Evolutionary conservation across 2,797 vertebrate species (phyloP).

Genomic region (Geotrypetes seraphini): DNA sequence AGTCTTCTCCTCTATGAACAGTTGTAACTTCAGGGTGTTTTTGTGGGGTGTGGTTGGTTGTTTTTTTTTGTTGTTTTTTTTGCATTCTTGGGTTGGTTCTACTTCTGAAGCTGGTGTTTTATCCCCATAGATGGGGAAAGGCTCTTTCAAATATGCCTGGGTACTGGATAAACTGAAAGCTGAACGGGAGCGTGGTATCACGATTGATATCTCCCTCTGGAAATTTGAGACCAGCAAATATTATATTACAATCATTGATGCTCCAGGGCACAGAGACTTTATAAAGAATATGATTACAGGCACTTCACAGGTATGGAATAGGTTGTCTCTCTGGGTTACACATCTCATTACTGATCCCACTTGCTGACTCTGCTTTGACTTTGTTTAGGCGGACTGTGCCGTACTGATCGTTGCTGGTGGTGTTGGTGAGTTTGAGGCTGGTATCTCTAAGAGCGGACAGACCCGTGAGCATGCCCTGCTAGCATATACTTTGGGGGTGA

Average conservation of each 20-base stretch:
- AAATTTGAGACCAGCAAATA: constrained; percentile 66
- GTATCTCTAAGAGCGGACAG: constrained; percentile 29
- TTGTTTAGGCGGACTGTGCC: constrained; percentile 11
- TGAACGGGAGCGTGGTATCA: constrained; percentile 67
- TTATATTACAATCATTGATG: constrained; percentile 68
- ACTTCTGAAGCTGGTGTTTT: background rate
- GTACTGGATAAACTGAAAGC: constrained; percentile 71
- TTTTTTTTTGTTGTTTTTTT: no score
- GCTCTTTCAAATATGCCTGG: constrained; percentile 72
- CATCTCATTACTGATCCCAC: background rate
- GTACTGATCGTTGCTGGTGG: constrained; percentile 15
- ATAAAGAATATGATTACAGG: constrained; percentile 81
- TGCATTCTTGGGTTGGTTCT: background rate
- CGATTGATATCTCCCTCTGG: constrained; percentile 70
- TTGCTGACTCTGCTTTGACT: background rate
- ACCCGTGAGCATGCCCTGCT: constrained; percentile 17
- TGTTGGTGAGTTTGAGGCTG: constrained; percentile 18
- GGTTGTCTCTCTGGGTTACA: background rate
- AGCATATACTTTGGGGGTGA: constrained; percentile 18
- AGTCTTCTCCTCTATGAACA: no score
- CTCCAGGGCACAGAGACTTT: constrained; percentile 68
- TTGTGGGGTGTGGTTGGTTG: no score
- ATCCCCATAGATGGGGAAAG: constrained; percentile 62
- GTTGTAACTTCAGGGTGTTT: no score
- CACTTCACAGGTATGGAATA: constrained; percentile 63